phyloP scores from a whole-genome alignment of 2,888 invertebrate species.

The Trissolcus japonicus region DNA sequence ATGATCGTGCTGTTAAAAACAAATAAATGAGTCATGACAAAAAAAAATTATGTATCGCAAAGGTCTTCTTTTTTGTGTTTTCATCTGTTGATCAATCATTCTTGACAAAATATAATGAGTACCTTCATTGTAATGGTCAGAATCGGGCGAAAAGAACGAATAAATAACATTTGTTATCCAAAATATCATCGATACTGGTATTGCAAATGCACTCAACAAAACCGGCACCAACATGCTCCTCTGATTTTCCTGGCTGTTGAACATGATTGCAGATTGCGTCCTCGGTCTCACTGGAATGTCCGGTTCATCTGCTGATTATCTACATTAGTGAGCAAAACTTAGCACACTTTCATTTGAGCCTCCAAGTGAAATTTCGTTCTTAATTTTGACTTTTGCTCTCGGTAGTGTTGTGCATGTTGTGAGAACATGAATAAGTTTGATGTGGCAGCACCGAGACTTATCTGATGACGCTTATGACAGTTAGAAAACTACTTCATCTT shows the following conservation, averaged over 20 bases:
- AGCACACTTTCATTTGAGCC: too few species aligned
- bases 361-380: too few species aligned
- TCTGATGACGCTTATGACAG: too few species aligned
- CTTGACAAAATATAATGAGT: background rate
- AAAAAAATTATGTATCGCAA: background rate
- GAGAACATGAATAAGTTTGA: too few species aligned
- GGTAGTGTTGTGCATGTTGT: too few species aligned
- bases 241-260: slow-evolving; percentile 21
- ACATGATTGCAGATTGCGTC: slow-evolving; percentile 4
- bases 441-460: too few species aligned
- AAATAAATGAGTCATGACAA: background rate
- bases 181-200: slow-evolving; percentile 86
- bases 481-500: too few species aligned
- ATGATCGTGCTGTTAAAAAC: background rate
- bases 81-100: background rate
- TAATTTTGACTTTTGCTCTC: too few species aligned
- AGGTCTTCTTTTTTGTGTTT: too few species aligned
- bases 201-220: slow-evolving; percentile 82
- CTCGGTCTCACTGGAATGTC: too few species aligned
- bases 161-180: slow-evolving; percentile 86
- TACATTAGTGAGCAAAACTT: background rate
- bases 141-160: slow-evolving; percentile 78
- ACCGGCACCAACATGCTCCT: slow-evolving; percentile 78
- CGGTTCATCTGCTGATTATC: too few species aligned
- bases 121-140: slow-evolving; percentile 77